Conservation (phyloP, 2,888 invertebrate genomes). For the Agapostemon virescens region DNA sequence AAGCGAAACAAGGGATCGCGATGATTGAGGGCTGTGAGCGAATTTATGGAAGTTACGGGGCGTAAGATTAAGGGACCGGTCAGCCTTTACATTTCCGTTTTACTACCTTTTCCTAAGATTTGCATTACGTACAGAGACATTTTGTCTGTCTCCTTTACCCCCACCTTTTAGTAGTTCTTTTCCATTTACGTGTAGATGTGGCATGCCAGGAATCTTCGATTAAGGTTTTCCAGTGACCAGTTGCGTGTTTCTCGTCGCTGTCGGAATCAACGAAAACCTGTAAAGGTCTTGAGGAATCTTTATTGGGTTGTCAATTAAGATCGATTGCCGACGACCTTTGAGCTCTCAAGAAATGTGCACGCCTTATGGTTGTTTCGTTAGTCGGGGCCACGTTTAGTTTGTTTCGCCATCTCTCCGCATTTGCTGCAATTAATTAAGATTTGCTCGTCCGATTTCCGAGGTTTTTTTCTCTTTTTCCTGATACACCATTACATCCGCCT, state of each 20-base stretch:
- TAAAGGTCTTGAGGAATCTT: constrained; percentile 41
- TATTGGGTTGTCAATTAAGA: constrained; percentile 55
- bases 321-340: constrained; percentile 46
- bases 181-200: constrained; percentile 14
- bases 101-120: constrained; percentile 68
- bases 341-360: constrained; percentile 24
- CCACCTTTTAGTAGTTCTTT: no score
- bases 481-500: constrained; percentile 2
- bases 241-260: neutral
- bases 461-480: neutral
- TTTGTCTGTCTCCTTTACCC: no score
- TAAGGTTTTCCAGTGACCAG: neutral
- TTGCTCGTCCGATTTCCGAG: constrained; percentile 12
- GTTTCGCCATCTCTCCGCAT: constrained; percentile 31
- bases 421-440: constrained; percentile 45
- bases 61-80: constrained; percentile 68
- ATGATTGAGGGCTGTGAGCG: constrained; percentile 68
- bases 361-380: constrained; percentile 15
- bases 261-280: constrained; percentile 32
- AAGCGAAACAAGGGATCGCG: constrained; percentile 55
- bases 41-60: constrained; percentile 73
- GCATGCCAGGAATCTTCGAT: neutral
- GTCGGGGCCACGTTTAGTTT: constrained; percentile 43
- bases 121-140: constrained; percentile 67
- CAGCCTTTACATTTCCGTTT: constrained; percentile 70